Percentiles rank a stretch among this genome's conserved stretches.
These are phyloP conservation scores for Acronicta aceris DNA, from an alignment of 2,888 invertebrate species.

Conservation along the genomic window DNA sequence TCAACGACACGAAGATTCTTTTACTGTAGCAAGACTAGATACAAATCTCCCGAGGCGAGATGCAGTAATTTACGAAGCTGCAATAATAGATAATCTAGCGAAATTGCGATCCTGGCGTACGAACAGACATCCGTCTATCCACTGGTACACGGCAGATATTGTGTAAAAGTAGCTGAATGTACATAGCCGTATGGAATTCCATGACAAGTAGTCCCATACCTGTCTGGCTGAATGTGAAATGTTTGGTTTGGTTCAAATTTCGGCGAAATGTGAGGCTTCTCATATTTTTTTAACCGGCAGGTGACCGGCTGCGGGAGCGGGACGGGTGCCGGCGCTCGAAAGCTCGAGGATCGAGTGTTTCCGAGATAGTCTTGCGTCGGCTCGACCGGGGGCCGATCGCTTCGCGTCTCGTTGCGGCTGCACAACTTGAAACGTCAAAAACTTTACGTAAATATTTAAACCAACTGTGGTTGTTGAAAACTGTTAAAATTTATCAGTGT, in stretches of 20 bases:
- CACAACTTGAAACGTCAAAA: constrained; percentile 73
- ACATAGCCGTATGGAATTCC: constrained; percentile 27
- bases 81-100: constrained; percentile 76
- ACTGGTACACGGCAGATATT: constrained; percentile 10
- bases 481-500: constrained; percentile 60
- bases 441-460: constrained; percentile 81
- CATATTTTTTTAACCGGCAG: constrained; percentile 81
- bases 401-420: constrained; percentile 56
- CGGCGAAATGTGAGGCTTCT: constrained; percentile 84
- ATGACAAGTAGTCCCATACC: constrained; percentile 67
- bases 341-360: constrained; percentile 75
- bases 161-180: constrained; percentile 23
- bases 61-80: constrained; percentile 72
- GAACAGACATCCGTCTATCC: constrained; percentile 57
- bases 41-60: constrained; percentile 60
- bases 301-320: constrained; percentile 82
- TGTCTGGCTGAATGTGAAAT: constrained; percentile 70
- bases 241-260: constrained; percentile 81
- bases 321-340: constrained; percentile 72
- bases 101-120: constrained; percentile 74
- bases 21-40: constrained; percentile 15
- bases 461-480: constrained; percentile 56
- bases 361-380: constrained; percentile 82
- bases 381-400: constrained; percentile 74
- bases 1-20: constrained; percentile 55